Base-by-base conservation (phyloP, 2,797 vertebrate species). In the Mus minutoides region DNA sequence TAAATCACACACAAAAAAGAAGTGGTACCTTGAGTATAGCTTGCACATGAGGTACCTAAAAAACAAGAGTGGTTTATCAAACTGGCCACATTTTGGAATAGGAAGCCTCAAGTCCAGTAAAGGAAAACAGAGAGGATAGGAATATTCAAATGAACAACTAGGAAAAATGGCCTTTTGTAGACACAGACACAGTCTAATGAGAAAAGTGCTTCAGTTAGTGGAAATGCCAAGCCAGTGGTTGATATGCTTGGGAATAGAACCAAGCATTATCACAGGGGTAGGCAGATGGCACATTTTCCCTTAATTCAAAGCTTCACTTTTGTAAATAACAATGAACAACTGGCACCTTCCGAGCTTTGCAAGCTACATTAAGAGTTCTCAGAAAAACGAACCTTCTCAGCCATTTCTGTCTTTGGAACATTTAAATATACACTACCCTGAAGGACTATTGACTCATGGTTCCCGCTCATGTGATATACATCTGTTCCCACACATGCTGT, bases 301-400 rank as follows among this genome's bases (percentile, higher is more conserved):
- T 97, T 97, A 96, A 97, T 97, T 97, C 88, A 96, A 97, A 97
- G 96, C 92, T 95, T 92, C 89, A 96, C 89, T 97, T 98, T 97
- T 96, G 96, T 97, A 98, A 97, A 97, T 96, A 97, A 97, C 90
- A 97, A 97, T 91, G 92, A 97, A 97, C 93, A 97, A 98, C 95
- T 97, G 95, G 95, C 93, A 92, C 69, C 92, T 93, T 91, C 49
- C 37, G 87, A 92, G 92, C 71, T 96, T 97, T 95, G 71, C 90
- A 94, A 91, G 87, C 73, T 86, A 29, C 75, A 62, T 86, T 79
- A 94, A 95, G 58, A 46, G 49, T 94, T 92, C 96, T 91, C 77
- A 54, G 83, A 60, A 93, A 43, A 75, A 76, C 3, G 49, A 96
- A 94, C 90, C 94, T 97, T 49, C 82, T 94, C 52, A 92, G 91